A percentile compares a stretch with the other conserved stretches of the same genome.
Evolutionary conservation across 2,888 invertebrate species (phyloP).

Genomic region (Ormyrus labotus): DNA sequence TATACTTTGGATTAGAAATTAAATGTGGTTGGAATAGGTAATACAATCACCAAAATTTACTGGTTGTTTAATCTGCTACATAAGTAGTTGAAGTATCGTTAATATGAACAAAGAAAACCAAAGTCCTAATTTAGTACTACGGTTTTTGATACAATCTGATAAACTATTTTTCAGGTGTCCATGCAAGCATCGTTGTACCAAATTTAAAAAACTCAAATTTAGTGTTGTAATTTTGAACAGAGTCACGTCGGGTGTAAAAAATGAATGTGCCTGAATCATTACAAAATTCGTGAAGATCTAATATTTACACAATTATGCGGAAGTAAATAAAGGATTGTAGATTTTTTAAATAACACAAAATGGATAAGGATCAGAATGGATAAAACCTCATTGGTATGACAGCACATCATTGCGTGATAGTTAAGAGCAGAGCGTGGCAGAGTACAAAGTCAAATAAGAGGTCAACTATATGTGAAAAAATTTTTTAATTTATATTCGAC

Average conservation of each 20-base stretch:
- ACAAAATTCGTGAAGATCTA: constrained; percentile 44
- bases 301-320: constrained; percentile 33
- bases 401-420: constrained; percentile 75
- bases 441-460: constrained; percentile 71
- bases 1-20: no score
- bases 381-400: constrained; percentile 74
- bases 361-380: constrained; percentile 49
- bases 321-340: constrained; percentile 31
- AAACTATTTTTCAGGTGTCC: constrained; percentile 34
- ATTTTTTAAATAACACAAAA: constrained; percentile 58
- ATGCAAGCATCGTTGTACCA: constrained; percentile 39
- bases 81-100: no score
- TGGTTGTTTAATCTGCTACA: no score
- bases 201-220: constrained; percentile 31
- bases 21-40: no score
- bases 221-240: constrained; percentile 32
- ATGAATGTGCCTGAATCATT: constrained; percentile 48
- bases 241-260: constrained; percentile 52
- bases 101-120: no score
- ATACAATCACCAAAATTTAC: no score
- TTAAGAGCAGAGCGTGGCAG: constrained; percentile 73
- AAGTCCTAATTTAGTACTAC: no score
- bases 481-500: constrained; percentile 22
- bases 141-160: constrained; percentile 42
- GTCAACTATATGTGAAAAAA: constrained; percentile 65